Conservation (phyloP, 1,140 invertebrate species). For the Neotoxoptera formosana region DNA sequence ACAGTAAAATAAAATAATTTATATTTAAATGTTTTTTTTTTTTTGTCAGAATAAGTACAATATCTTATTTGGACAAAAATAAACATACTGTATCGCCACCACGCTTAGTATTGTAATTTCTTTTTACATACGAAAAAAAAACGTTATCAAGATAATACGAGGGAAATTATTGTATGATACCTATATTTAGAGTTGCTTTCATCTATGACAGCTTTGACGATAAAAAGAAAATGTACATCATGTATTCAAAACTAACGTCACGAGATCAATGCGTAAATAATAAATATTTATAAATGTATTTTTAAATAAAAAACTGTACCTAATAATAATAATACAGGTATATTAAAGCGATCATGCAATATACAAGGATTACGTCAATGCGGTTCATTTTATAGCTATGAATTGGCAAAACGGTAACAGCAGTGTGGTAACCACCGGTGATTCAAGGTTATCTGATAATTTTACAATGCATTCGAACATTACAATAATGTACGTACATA, state of each 20-base stretch:
- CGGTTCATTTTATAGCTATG: background rate
- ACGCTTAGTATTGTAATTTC: background rate
- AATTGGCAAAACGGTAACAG: background rate
- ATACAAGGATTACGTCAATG: background rate
- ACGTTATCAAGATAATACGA: background rate
- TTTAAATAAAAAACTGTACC: background rate
- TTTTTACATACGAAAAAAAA: background rate
- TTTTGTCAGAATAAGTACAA: background rate
- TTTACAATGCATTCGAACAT: background rate
- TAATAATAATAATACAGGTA: background rate
- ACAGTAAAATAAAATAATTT: background rate
- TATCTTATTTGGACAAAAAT: background rate
- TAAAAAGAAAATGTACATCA: background rate
- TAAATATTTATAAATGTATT: background rate
- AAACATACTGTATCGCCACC: background rate
- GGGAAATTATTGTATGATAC: background rate
- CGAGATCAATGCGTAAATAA: background rate
- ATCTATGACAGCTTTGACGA: background rate
- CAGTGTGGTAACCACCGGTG: background rate
- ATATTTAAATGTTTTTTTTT: background rate
- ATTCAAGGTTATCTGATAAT: conserved; percentile 6
- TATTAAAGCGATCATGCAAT: background rate
- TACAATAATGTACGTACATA: background rate
- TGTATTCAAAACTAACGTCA: background rate
- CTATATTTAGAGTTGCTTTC: background rate